These are phyloP conservation scores for Mastacembelus armatus DNA, from an alignment of 2,797 vertebrate species.

Conservation along the genomic window DNA sequence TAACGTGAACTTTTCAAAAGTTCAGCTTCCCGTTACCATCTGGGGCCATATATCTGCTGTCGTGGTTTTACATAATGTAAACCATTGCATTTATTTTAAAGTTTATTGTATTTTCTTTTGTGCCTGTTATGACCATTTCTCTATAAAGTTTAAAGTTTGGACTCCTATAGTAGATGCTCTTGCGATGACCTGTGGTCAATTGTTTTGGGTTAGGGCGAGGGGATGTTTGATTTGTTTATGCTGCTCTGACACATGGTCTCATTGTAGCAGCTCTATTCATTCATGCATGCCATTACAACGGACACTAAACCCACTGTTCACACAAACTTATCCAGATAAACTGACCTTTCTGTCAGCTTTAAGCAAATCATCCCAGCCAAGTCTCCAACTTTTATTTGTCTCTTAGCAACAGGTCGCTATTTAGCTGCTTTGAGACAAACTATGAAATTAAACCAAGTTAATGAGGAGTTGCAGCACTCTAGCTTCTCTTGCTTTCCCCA, in stretches of 20 bases:
- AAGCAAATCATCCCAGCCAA: background rate
- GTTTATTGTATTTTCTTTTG: too few relatives aligned
- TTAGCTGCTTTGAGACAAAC: background rate
- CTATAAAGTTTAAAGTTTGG: background rate
- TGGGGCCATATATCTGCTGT: too few relatives aligned
- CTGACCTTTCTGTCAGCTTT: background rate
- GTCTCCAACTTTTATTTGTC: slow-evolving; percentile 5
- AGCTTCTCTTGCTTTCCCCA: slow-evolving; percentile 20
- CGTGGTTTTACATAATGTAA: background rate
- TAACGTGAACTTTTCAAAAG: background rate
- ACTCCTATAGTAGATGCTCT: background rate
- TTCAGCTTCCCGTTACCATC: background rate
- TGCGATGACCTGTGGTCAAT: background rate
- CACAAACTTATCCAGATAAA: background rate
- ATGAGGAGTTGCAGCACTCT: slow-evolving; percentile 10
- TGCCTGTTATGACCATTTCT: background rate
- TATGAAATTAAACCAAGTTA: slow-evolving; percentile 24
- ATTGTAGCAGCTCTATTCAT: background rate
- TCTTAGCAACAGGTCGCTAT: slow-evolving; percentile 35
- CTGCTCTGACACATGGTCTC: background rate
- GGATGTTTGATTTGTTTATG: slow-evolving; percentile 17
- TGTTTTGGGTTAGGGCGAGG: background rate
- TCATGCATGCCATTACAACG: slow-evolving; percentile 6
- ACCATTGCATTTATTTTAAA: background rate
- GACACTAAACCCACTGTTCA: background rate